Evolutionary conservation across 2,888 invertebrate genomes (phyloP).

Genomic region (Micoletzkya japonica): DNA sequence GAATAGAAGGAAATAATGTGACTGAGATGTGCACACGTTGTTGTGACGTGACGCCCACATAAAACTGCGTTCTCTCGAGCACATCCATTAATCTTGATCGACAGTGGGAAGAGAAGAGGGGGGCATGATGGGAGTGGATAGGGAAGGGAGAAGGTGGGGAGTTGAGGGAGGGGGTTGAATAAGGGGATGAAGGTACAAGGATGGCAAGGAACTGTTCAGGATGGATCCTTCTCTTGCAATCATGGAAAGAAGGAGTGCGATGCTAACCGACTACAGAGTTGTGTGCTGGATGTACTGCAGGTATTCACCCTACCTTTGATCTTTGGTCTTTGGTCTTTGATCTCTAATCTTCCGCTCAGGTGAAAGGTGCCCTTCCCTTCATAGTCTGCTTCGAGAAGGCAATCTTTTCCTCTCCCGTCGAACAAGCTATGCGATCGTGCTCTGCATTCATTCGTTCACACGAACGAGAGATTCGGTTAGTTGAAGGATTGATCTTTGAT

Average conservation of each 20-base stretch:
- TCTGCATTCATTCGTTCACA: conserved; percentile 55
- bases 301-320: conserved; percentile 29
- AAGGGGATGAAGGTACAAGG: no score
- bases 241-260: conserved; percentile 63
- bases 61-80: no score
- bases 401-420: conserved; percentile 47
- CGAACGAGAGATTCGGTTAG: conserved; percentile 57
- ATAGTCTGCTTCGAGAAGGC: conserved; percentile 52
- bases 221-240: conserved; percentile 62
- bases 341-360: conserved; percentile 36
- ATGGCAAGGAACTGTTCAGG: conserved; percentile 43
- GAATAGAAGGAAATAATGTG: no score
- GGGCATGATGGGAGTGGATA: not conserved
- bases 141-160: no score
- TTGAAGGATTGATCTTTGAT: not conserved
- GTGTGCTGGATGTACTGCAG: conserved; percentile 57
- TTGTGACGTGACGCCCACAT: no score
- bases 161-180: no score
- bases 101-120: not conserved
- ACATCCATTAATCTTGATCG: no score
- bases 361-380: conserved; percentile 54
- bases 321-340: no score
- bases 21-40: no score
- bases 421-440: conserved; percentile 55
- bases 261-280: conserved; percentile 60